A percentile compares a stretch with the other conserved stretches of the same genome.
phyloP scores from a whole-genome alignment of 2,113 vertebrate genomes.

The Rhinolophus sinicus region DNA sequence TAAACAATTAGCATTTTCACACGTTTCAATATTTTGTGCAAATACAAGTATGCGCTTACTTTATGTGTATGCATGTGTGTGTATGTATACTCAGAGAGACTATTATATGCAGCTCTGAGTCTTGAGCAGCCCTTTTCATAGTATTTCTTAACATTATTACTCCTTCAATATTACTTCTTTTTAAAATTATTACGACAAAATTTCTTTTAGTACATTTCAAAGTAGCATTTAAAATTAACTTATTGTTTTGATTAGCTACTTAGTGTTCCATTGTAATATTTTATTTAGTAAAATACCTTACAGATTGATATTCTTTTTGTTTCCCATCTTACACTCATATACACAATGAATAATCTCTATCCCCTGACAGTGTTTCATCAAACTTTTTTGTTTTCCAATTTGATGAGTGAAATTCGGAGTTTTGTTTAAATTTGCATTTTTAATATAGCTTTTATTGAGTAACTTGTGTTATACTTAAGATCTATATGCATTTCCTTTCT shows the following conservation, averaged over 20 bases:
- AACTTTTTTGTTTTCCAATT: not conserved
- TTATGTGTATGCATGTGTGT: not conserved
- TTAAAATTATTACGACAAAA: not conserved
- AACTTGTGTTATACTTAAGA: not conserved
- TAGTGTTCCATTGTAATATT: not conserved
- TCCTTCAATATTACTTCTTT: not conserved
- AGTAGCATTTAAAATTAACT: not conserved
- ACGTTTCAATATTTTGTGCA: not conserved
- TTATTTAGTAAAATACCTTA: not conserved
- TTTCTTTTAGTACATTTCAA: not conserved
- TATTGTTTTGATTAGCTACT: not conserved
- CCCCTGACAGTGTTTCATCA: not conserved
- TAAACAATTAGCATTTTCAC: not conserved
- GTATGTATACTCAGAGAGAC: not conserved
- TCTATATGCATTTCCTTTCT: not conserved
- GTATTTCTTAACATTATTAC: not conserved
- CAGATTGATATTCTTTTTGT: not conserved
- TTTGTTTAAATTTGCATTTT: slow-evolving; percentile 1
- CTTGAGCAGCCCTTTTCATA: not conserved
- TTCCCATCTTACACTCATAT: not conserved
- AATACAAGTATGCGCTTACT: not conserved
- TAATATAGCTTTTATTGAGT: not conserved
- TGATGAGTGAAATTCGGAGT: not conserved
- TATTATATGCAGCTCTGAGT: not conserved
- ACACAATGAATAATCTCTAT: not conserved